Base-by-base conservation (phyloP, 1,140 invertebrate genomes). In the Drosophila parabipectinata region DNA sequence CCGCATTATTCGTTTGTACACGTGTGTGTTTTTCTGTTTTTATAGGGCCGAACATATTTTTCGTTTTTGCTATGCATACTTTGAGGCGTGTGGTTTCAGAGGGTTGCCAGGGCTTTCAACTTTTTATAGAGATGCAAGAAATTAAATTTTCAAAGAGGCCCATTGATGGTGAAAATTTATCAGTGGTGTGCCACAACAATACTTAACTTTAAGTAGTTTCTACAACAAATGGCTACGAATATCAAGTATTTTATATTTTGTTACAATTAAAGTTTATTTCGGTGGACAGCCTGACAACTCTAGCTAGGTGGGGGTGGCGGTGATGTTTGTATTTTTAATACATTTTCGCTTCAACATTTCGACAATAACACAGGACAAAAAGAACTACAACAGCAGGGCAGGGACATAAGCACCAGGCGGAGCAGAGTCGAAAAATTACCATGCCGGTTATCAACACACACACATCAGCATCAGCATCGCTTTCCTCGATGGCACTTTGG, bases 401-500 rank as follows among this genome's bases (percentile, higher is more conserved):
- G 18, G 14, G n/a, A 32, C 4, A n/a, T 41, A 14, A 14, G 39
- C 14, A 52, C 28, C 39, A 32, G 12, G n/a, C 4, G 32, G 37
- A 41, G 50, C 45, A 37, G 39, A 45, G 59, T 24, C 26, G 34
- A 41, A 41, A 64, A 76, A 66, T 74, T 76, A 83, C 61, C 80
- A 79, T 62, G 51, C 62, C 61, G 68, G 77, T 88, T 82, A 87
- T 85, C 83, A 82, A 55, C 59, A 67, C 76, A 76, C 68, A 57
- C 52, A 71, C 48, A 77, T 53, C 52, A 50, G 54, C 74, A 88
- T 78, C 69, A 79, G 63, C 66, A 79, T 77, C 85, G 74, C 82
- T 87, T 87, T 76, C 64, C 66, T 69, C 75, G 66, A 87, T 87
- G 83, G 82, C 75, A 79, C 82, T 72, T 88, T 83, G 83, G 82